Evolutionary conservation across 1,140 invertebrate genomes (phyloP).

Genomic region (Chionoecetes opilio): DNA sequence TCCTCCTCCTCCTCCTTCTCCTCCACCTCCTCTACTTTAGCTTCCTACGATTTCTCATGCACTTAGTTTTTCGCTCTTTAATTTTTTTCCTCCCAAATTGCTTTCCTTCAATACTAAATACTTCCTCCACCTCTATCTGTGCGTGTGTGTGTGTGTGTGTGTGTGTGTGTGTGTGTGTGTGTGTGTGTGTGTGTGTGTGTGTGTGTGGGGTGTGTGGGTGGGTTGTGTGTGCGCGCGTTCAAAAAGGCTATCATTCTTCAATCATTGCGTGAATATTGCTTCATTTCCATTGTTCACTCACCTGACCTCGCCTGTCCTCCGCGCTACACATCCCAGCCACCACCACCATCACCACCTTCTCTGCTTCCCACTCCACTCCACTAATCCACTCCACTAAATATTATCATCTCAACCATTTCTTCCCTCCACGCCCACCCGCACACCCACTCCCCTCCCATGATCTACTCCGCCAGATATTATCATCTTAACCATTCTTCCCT

Average conservation of each 20-base stretch:
- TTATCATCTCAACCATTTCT: not conserved
- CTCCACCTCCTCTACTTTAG: not conserved
- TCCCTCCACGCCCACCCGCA: not conserved
- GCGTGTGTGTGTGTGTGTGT: slow-evolving; percentile 25
- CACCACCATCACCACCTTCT: no score
- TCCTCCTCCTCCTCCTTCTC: not conserved
- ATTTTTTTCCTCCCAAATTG: not conserved
- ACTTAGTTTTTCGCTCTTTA: not conserved
- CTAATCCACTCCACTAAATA: no score
- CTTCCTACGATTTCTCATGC: not conserved
- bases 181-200: slow-evolving; percentile 18
- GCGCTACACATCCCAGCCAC: no score
- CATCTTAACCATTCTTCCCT: no score
- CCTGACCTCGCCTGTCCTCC: no score
- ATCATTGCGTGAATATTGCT: not conserved
- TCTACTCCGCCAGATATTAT: no score
- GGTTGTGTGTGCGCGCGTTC: not conserved
- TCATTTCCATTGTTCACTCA: not conserved
- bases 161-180: slow-evolving; percentile 27
- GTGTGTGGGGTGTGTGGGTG: not conserved
- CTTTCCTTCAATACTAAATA: not conserved
- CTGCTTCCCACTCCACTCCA: no score
- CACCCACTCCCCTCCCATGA: not conserved
- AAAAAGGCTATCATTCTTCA: not conserved
- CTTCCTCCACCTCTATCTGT: not conserved